Percentiles rank a stretch among this genome's conserved stretches.
Conservation (phyloP, 2,888 invertebrate species). For the Cepaea hortensis region DNA sequence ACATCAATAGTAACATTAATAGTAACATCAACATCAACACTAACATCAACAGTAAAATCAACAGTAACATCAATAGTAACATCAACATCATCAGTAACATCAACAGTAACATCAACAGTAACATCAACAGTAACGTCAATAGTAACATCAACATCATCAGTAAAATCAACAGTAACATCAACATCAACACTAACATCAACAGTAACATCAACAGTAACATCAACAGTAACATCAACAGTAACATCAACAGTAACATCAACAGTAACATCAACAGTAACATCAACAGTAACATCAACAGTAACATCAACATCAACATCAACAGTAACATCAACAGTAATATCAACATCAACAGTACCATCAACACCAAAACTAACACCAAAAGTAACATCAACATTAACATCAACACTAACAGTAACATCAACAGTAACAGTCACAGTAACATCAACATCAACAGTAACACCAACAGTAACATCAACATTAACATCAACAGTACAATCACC, state of each 20-base stretch:
- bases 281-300: background rate
- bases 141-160: too few relatives aligned
- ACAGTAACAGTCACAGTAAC: too few relatives aligned
- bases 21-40: background rate
- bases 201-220: slow-evolving; percentile 34
- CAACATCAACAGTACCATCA: slow-evolving; percentile 21
- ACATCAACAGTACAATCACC: slow-evolving; percentile 20
- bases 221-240: background rate
- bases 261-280: too few relatives aligned
- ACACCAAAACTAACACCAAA: slow-evolving; percentile 16
- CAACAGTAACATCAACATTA: background rate
- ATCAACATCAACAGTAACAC: too few relatives aligned
- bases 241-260: too few relatives aligned
- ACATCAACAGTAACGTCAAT: too few relatives aligned
- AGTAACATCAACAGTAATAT: too few relatives aligned
- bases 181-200: slow-evolving; percentile 13
- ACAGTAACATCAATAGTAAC: too few relatives aligned
- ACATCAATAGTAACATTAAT: slow-evolving; percentile 20
- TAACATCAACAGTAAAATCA: too few relatives aligned
- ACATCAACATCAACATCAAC: too few relatives aligned
- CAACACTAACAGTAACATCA: background rate
- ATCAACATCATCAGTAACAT: too few relatives aligned
- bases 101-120: background rate
- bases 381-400: background rate
- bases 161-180: background rate